phyloP scores from a whole-genome alignment of 1,140 invertebrate species.

The Hycleus phaleratus region DNA sequence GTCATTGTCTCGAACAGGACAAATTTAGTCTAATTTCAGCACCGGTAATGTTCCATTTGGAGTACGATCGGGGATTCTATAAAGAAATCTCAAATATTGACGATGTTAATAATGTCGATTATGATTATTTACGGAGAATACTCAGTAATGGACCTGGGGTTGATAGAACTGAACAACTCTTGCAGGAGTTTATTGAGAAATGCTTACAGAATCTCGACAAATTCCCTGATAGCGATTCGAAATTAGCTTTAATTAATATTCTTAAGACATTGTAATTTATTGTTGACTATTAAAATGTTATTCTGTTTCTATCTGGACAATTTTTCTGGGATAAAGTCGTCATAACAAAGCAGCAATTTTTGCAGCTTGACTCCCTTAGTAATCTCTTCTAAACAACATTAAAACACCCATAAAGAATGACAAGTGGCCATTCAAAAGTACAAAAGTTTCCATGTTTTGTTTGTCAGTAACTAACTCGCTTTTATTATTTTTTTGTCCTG shows the following conservation, averaged over 20 bases:
- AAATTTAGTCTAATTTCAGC: constrained; percentile 66
- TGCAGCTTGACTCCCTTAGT: no score
- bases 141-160: constrained; percentile 56
- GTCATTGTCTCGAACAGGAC: constrained; percentile 15
- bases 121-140: constrained; percentile 46
- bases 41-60: constrained; percentile 74
- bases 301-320: no score
- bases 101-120: constrained; percentile 55
- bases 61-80: constrained; percentile 63
- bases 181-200: constrained; percentile 64
- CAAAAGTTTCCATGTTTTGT: constrained; percentile 12
- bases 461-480: no score
- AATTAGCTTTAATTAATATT: constrained; percentile 66
- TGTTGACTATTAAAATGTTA: no score
- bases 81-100: constrained; percentile 62
- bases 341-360: no score
- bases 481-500: no score
- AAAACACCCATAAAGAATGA: constrained; percentile 14
- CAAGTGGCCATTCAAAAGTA: constrained; percentile 2
- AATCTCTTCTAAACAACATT: constrained; percentile 6
- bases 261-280: constrained; percentile 39
- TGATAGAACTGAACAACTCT: constrained; percentile 61
- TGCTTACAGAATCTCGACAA: constrained; percentile 63
- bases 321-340: no score
- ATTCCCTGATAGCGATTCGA: constrained; percentile 65